Evolutionary conservation across 2,888 invertebrate genomes (phyloP), one percentile per base, ranked within the genome.

Genomic region (Brachyptera risi): DNA sequence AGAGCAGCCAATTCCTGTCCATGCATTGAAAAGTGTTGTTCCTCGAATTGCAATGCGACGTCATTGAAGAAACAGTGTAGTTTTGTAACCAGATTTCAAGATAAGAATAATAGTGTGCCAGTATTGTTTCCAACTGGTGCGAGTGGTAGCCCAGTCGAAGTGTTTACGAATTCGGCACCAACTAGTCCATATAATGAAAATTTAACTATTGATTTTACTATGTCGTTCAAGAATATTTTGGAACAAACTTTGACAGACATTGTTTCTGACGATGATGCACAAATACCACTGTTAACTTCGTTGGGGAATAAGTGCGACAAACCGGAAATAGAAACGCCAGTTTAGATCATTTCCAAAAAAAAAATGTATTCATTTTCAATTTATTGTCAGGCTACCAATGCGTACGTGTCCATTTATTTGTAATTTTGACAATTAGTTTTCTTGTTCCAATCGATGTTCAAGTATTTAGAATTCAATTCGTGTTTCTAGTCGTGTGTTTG

Each of bases 1-100:
- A 66, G 69, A 44, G 57, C 70, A 40, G 86, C 86, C 70, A 83
- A 84, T 21, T 87, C 88, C 3, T 88, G 87, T 69, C 88, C 87
- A 1, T 87, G 87, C 71, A 87, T 87, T 59, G 87, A 87, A 70
- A 54, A 54, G 54, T 54, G 54, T 19, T 54, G 54, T 37, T 54
- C 54, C 1, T 37, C 35, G 4, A 54, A 7, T 9, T 37, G 35
- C 54, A 54, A 15, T 15, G 51, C 35, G 31, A 51, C 35, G 1
- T 51, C 19, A 27, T 21, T 31, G 13, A 54, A 54, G 49, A 50
- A 59, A 1, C 7, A 17, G 7, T 59, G 27, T 27, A 59, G 49
- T 19, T 50, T 59, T 26, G 19, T 56, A n/a, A 15, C 50, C 35
- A 31, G 40, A 19, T 37, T 31, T 15, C 37, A 54, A 19, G 54